phyloP scores from a whole-genome alignment of 1,140 invertebrate species.

The Subanguina moxae region DNA sequence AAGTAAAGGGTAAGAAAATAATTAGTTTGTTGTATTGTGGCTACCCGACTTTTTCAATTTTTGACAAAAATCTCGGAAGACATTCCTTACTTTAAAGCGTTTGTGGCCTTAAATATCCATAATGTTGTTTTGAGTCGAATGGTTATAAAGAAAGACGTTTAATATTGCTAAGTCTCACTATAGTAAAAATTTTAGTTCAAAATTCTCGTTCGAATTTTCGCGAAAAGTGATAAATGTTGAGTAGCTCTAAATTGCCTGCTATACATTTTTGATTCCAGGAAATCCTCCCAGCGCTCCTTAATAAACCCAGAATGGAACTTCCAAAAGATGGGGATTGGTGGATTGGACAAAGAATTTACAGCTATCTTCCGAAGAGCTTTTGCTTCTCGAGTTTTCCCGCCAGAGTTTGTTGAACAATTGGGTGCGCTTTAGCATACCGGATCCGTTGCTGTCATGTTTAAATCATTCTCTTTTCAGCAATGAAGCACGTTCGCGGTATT shows the following conservation, averaged over 20 bases:
- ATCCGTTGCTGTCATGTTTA: no score
- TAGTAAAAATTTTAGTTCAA: no score
- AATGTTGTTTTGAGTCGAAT: no score
- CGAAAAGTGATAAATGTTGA: no score
- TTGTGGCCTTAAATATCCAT: no score
- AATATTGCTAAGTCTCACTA: no score
- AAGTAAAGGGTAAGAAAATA: constrained; percentile 62
- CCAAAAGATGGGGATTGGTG: constrained; percentile 96
- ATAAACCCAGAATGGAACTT: constrained; percentile 99
- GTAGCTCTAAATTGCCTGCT: constrained; percentile 21
- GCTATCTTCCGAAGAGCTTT: constrained; percentile 95
- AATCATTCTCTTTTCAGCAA: constrained; percentile 63
- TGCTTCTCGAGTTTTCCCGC: constrained; percentile 94
- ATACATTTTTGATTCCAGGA: constrained; percentile 55
- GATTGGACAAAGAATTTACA: constrained; percentile 93
- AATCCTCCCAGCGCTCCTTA: constrained; percentile 67
- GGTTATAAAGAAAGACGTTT: no score
- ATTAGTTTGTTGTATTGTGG: no score
- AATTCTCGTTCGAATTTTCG: no score
- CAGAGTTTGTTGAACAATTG: constrained; percentile 90
- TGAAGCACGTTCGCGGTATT: constrained; percentile 95
- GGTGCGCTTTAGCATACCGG: constrained; percentile 22
- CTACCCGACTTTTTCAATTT: no score
- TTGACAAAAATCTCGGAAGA: no score
- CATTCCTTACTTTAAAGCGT: no score